Percentiles rank a stretch among this genome's conserved stretches.
Evolutionary conservation across 1,140 invertebrate genomes (phyloP).

Genomic region (Drosophila guanche): DNA sequence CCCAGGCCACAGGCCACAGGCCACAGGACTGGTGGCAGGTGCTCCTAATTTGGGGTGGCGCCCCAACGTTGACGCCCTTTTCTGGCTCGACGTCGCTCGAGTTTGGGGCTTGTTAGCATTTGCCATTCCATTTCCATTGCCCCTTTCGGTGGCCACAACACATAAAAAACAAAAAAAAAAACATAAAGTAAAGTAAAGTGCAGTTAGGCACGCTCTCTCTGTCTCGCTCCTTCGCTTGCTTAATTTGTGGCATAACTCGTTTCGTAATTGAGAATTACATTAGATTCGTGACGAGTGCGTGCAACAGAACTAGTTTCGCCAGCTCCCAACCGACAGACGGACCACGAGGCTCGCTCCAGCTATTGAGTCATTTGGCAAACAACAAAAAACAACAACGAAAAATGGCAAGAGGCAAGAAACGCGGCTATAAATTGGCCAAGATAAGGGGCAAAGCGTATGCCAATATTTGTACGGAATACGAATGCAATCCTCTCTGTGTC

Average conservation of each 20-base stretch:
- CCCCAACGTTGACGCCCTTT: constrained; percentile 68
- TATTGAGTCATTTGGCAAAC: constrained; percentile 72
- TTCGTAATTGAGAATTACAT: constrained; percentile 82
- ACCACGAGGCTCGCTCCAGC: constrained; percentile 3
- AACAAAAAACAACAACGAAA: constrained; percentile 27
- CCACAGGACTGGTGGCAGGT: constrained; percentile 38
- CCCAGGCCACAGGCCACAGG: neutral
- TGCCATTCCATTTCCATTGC: neutral
- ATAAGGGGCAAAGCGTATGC: constrained; percentile 66
- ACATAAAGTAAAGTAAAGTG: constrained; percentile 24
- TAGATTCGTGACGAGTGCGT: constrained; percentile 77
- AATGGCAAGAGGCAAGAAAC: constrained; percentile 38
- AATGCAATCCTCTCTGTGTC: constrained; percentile 7
- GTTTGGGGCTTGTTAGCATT: constrained; percentile 52
- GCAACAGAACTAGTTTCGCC: constrained; percentile 71
- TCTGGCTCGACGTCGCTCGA: constrained; percentile 23
- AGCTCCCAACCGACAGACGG: constrained; percentile 7
- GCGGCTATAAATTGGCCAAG: constrained; percentile 64
- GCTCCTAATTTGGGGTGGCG: constrained; percentile 72
- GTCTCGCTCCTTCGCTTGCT: constrained; percentile 40
- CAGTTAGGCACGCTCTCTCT: constrained; percentile 25
- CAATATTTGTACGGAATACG: constrained; percentile 64
- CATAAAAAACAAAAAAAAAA: too few species aligned
- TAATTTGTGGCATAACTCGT: constrained; percentile 81
- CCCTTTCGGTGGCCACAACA: constrained; percentile 10